Base-by-base conservation (phyloP, 1,140 invertebrate species). In the Halotydeus destructor region DNA sequence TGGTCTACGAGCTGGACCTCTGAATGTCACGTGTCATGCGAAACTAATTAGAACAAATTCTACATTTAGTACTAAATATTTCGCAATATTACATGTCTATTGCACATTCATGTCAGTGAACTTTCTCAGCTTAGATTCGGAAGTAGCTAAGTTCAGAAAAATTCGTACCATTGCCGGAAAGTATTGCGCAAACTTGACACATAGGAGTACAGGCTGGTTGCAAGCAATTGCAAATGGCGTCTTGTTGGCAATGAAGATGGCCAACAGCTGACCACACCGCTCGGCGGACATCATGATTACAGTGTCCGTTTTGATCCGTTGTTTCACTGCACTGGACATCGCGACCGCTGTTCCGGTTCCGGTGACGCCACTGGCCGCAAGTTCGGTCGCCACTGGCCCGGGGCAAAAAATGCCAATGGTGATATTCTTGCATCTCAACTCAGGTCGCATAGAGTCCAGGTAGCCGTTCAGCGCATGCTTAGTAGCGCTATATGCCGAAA, bases 391-490 rank as follows among this genome's bases (percentile, higher is more conserved):
- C 23, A 71, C 65, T n/a, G 78, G 76, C n/a, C 79, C 79, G 3
- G 78, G 78, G 47, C 76, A 78, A 22, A 78, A 58, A 18, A 82
- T 52, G 0, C 71, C 75, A 0, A 83, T 64, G 12, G 62, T 52
- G 26, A 78, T 63, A 46, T 70, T 66, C 36, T 66, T 57, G 1
- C 54, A 54, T 3, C 31, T 14, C 18, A 21, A 9, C 32, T 46
- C 45, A 2, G 24, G 33, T 47, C 40, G 27, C 8, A 46, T 18
- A 38, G 30, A 44, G 16, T 46, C 45, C 43, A 46, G 45, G 26
- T 46, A 46, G 2, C 45, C n/a, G n/a, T 84, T 77, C 32, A 86
- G 52, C 1, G 80, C 78, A 60, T 78, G 72, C 58, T 88, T 88
- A 1, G 75, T 65, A 5, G 65, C 81, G 39, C 71, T 74, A 54